Percentiles rank a stretch among this genome's conserved stretches.
Evolutionary conservation across 2,113 vertebrate species (phyloP).

Genomic region (Clarias batrachus): DNA sequence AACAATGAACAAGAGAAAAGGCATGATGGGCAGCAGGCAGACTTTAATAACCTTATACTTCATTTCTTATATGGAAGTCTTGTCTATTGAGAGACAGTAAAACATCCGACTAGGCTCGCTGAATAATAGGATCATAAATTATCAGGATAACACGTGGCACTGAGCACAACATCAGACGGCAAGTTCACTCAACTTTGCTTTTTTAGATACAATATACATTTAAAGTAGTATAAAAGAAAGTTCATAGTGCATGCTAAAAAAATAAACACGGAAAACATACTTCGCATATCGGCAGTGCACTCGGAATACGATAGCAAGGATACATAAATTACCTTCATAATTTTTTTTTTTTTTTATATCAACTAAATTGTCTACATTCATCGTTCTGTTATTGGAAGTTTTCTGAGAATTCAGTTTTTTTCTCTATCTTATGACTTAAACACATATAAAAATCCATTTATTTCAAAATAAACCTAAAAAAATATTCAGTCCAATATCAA

Average conservation of each 20-base stretch:
- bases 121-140: conserved; percentile 27
- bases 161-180: neutral
- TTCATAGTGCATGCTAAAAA: conserved; percentile 23
- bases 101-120: neutral
- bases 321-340: neutral
- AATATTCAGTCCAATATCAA: conserved; percentile 32
- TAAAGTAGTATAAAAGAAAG: conserved; percentile 1
- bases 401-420: neutral
- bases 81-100: neutral
- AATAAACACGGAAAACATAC: conserved; percentile 4
- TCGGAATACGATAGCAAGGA: neutral
- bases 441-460: conserved; percentile 30
- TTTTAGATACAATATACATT: neutral
- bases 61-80: conserved; percentile 11
- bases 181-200: neutral
- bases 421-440: neutral
- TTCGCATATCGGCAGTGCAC: conserved; percentile 14
- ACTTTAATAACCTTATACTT: conserved; percentile 1
- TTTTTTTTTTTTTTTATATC: neutral
- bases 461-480: conserved; percentile 45
- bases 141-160: neutral
- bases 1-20: neutral
- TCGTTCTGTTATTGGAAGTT: conserved; percentile 17
- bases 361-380: conserved; percentile 30
- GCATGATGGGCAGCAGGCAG: conserved; percentile 14